Base-by-base conservation (phyloP, 2,888 invertebrate genomes). In the Parthenolecanium corni region DNA sequence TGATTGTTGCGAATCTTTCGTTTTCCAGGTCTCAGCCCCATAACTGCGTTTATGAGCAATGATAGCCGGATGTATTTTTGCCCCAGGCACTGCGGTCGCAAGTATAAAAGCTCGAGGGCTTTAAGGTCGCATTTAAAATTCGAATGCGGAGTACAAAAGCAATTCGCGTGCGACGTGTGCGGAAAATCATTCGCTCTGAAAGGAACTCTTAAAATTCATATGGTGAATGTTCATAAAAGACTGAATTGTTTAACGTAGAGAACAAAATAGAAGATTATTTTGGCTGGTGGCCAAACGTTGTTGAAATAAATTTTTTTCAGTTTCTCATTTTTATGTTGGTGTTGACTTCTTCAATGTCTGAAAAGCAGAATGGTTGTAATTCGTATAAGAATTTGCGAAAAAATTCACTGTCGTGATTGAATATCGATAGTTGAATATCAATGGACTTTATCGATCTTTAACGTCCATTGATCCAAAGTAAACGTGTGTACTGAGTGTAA, bases 91-190 rank as follows among this genome's bases (percentile, higher is more conserved):
- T 66, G 65, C n/a, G 25, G n/a, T 38, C 40, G 57, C 1, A 62
- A 47, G 12, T 66, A 64, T 12, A 62, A 62, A 2, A 40, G 57
- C 9, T 72, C 73, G 67, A 73, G 74, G 57, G 74, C 74, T 4
- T 68, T 76, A 51, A 72, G 71, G 68, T 72, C 74, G 0, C 76
- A 77, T 67, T 71, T 75, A 70, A 74, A 74, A 65, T 75, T 74
- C 67, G 76, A 76, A 66, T 76, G 76, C 66, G 75, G 76, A 16
- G 64, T 62, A 1, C 54, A 52, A 1, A 64, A 52, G 25, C 62
- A 62, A 18, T 65, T 65, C 31, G 14, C 9, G 14, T 65, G 65
- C 31, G 11, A 2, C 1, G 23, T 36, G 1, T 66, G 66, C 14
- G 24, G 38, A 5, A 62, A 52, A 40, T 47, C 44, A 1, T 63